A percentile compares a stretch with the other conserved stretches of the same genome.
phyloP scores from a whole-genome alignment of 2,113 vertebrate genomes.

The Kobus ellipsiprymnus region DNA sequence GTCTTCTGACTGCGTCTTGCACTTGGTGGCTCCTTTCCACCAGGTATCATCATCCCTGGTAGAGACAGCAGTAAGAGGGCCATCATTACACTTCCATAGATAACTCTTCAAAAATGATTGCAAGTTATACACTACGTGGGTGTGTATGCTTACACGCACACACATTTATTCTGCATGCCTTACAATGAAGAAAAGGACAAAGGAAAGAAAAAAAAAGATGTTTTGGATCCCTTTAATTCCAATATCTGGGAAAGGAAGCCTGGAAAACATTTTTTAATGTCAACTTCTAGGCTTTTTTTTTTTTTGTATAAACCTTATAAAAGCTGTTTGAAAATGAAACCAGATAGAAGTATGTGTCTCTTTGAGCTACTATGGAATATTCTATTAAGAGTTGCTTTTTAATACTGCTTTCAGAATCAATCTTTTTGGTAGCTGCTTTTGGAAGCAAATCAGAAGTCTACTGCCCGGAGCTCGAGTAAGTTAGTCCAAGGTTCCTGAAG shows the following conservation, averaged over 20 bases:
- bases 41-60: neutral
- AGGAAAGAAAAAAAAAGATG: neutral
- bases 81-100: neutral
- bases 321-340: neutral
- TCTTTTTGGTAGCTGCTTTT: neutral
- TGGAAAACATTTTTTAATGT: neutral
- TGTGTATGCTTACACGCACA: neutral
- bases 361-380: neutral
- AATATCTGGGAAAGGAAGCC: neutral
- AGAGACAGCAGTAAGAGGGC: neutral
- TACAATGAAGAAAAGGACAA: neutral
- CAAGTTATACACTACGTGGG: neutral
- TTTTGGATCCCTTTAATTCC: neutral
- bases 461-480: neutral
- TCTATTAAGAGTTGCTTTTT: neutral
- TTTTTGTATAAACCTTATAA: neutral
- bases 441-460: neutral
- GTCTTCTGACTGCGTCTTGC: neutral
- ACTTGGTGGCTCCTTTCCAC: neutral
- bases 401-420: neutral
- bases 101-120: neutral
- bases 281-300: neutral
- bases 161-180: neutral
- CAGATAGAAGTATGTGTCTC: neutral
- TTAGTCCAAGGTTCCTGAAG: neutral